These are phyloP conservation scores for Xerus inauris DNA, from an alignment of 2,113 vertebrate genomes.

Conservation along the genomic window DNA sequence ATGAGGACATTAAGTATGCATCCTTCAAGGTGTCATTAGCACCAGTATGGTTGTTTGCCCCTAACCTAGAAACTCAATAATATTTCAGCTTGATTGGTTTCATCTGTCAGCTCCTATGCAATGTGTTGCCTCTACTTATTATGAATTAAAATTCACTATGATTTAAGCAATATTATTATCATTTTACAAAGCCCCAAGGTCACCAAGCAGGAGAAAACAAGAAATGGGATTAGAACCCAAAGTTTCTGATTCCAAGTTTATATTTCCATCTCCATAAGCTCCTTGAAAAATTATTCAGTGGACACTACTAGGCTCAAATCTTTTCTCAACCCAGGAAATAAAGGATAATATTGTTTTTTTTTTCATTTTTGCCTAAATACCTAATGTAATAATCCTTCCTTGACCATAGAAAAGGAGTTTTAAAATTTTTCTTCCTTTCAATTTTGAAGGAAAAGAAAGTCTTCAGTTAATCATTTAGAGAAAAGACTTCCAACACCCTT, in stretches of 20 bases:
- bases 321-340: not conserved
- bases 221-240: not conserved
- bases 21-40: not conserved
- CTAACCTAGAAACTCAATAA: not conserved
- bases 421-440: slow-evolving; percentile 1
- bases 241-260: slow-evolving; percentile 26
- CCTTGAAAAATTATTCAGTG: not conserved
- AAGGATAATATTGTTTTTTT: not conserved
- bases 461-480: slow-evolving; percentile 56
- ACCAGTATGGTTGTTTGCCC: not conserved
- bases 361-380: not conserved
- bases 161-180: not conserved
- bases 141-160: not conserved
- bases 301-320: not conserved
- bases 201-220: slow-evolving; percentile 2
- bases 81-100: not conserved
- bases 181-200: not conserved
- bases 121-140: not conserved
- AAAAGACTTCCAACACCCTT: not conserved
- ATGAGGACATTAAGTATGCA: not conserved
- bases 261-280: not conserved
- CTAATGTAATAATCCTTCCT: not conserved
- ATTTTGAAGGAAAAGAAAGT: slow-evolving; percentile 41
- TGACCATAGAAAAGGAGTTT: slow-evolving; percentile 24
- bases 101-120: not conserved